Evolutionary conservation across 1,140 invertebrate genomes (phyloP), one percentile per base, ranked within the genome.

Genomic region (Papilio helenus): DNA sequence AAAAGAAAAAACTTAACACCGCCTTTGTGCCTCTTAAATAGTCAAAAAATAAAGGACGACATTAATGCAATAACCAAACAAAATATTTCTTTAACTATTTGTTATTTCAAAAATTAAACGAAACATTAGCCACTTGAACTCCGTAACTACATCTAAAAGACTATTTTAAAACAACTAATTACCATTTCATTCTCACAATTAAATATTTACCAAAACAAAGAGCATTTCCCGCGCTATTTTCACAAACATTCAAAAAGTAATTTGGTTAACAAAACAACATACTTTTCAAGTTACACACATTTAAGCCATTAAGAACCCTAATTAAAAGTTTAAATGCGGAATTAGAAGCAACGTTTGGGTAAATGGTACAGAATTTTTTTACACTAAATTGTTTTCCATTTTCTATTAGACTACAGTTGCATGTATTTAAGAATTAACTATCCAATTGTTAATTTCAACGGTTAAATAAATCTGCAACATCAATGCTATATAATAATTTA

Each of bases 301-400:
- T 77, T 79, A 74, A 80, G 79, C 55, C 71, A 76, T 82, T 79
- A 80, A 77, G 51, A 49, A 79, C 81, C 83, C 85, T 87, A 87
- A 90, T 90, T 90, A 90, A 90, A 90, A 90, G 84, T 90, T 90
- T 79, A 79, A 72, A 79, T 82, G 82, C 78, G 72, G 79, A 44
- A 79, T 61, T 79, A 71, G 34, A 55, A 73, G 80, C 68, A 72
- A 72, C 51, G 76, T 20, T 51, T n/a, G 29, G 55, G 55, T 61
- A 14, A 77, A 58, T 42, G 76, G 42, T 65, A 65, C 61, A 76
- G 76, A 1, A 46, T 18, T 46, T 61, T 55, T 72, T 39, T 39
- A 76, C 46, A 55, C 18, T 73, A 20, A 49, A 18, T 29, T 68
- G 26, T 34, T 61, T 58, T 61, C 23, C 10, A 26, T 61, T 61